phyloP scores from a whole-genome alignment of 2,797 vertebrate genomes.

The Vespertilio murinus region DNA sequence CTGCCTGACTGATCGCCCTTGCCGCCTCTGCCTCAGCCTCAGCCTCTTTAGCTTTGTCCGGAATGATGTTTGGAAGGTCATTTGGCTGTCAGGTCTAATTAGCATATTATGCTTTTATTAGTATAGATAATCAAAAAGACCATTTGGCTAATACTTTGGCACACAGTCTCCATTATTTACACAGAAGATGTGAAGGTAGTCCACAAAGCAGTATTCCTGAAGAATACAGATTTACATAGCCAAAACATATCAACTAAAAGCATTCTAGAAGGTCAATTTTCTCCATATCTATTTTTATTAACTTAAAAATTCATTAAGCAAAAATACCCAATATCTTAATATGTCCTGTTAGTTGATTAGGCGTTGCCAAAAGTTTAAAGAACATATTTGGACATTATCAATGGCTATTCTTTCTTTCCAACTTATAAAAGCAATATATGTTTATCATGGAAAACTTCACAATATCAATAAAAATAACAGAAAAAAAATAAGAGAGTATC shows the following conservation, averaged over 20 bases:
- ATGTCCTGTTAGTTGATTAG: not conserved
- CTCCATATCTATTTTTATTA: not conserved
- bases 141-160: not conserved
- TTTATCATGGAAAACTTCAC: not conserved
- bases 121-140: not conserved
- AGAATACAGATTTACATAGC: not conserved
- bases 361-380: not conserved
- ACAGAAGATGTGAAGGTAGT: not conserved
- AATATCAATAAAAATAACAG: not conserved
- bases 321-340: not conserved
- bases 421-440: not conserved
- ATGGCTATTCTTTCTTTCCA: not conserved
- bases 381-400: not conserved
- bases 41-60: too few species aligned
- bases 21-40: too few species aligned
- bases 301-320: constrained; percentile 30
- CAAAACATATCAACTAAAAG: not conserved
- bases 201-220: not conserved
- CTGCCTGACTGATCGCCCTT: too few species aligned
- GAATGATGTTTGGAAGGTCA: too few species aligned
- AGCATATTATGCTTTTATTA: too few species aligned
- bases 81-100: too few species aligned
- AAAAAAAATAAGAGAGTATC: not conserved
- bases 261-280: not conserved
- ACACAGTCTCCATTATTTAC: not conserved